Conservation (phyloP, 2,113 vertebrate genomes). For the Strix uralensis region DNA sequence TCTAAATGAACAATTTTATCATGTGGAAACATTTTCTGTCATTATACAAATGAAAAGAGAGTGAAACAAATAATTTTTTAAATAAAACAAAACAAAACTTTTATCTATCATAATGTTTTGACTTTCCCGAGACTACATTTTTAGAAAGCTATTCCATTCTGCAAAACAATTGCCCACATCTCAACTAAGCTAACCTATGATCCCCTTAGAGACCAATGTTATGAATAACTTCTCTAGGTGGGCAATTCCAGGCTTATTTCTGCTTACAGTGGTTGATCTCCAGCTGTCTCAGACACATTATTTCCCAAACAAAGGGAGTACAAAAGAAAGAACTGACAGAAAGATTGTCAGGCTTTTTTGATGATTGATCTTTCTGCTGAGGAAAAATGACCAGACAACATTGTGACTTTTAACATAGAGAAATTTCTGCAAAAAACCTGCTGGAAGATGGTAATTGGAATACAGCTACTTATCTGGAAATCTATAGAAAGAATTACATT, state of each 20-base stretch:
- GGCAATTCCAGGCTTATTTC: neutral
- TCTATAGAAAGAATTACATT: neutral
- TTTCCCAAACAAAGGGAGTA: neutral
- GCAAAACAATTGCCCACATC: neutral
- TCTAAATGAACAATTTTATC: neutral
- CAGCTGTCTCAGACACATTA: neutral
- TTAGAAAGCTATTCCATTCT: neutral
- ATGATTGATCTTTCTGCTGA: neutral
- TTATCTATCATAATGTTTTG: neutral
- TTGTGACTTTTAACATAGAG: neutral
- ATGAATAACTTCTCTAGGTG: neutral
- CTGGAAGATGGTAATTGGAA: neutral
- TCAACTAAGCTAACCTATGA: neutral
- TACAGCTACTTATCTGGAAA: neutral
- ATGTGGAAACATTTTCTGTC: neutral
- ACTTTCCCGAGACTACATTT: neutral
- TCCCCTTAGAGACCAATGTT: neutral
- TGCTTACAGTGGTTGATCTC: neutral
- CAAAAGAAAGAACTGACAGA: neutral
- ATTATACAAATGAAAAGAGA: neutral
- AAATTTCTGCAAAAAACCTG: neutral
- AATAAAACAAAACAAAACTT: neutral
- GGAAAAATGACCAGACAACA: neutral
- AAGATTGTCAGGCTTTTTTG: neutral
- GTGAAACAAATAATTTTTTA: neutral